These are phyloP conservation scores for Apodemus speciosus DNA, from an alignment of 2,113 vertebrate species.

Conservation along the genomic window DNA sequence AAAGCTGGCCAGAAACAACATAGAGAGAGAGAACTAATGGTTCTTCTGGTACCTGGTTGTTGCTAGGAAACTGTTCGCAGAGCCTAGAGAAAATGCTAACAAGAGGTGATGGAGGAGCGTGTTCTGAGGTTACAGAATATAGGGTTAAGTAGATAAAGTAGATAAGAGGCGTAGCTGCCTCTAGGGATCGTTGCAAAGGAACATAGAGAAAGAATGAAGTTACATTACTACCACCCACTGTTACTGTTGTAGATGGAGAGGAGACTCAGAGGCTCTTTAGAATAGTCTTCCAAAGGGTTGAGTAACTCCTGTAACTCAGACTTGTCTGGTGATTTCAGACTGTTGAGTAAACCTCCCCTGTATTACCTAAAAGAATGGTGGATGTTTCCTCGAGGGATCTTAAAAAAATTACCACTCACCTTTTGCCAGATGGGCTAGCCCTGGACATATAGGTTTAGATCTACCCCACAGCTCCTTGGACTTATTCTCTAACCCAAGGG, in stretches of 20 bases:
- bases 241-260: background rate
- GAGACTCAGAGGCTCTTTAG: background rate
- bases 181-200: background rate
- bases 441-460: background rate
- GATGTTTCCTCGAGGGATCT: too few species aligned
- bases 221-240: background rate
- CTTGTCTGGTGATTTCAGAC: background rate
- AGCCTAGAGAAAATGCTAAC: too few species aligned
- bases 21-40: too few species aligned
- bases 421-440: too few species aligned
- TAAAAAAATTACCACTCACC: background rate
- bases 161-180: background rate
- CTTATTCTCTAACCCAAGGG: background rate
- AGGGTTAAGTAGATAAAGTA: background rate
- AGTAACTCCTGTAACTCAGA: background rate
- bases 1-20: too few species aligned
- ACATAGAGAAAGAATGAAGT: background rate
- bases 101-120: background rate
- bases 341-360: background rate
- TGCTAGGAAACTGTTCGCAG: too few species aligned
- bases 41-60: too few species aligned
- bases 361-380: background rate
- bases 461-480: background rate
- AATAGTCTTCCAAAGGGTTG: background rate
- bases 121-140: background rate